Evolutionary conservation across 2,888 invertebrate genomes (phyloP).

Genomic region (Phorcus lineatus): DNA sequence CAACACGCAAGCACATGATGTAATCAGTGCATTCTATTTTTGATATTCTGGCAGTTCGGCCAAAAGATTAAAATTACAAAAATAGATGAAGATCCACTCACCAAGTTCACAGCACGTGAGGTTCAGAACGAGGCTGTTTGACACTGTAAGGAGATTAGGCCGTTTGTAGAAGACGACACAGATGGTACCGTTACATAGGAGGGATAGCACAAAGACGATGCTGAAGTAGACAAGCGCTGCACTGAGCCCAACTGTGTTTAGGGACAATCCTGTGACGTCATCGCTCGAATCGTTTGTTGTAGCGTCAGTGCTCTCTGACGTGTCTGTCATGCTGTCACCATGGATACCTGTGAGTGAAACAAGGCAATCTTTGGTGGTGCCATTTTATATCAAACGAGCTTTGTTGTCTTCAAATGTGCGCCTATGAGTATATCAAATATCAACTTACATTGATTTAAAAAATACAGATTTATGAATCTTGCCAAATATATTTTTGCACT

Average conservation of each 20-base stretch:
- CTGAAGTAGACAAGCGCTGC: conserved; percentile 38
- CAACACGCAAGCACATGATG: no score
- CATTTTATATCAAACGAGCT: no score
- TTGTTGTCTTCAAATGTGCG: no score
- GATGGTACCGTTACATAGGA: conserved; percentile 52
- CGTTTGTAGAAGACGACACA: conserved; percentile 59
- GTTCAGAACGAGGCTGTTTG: conserved; percentile 62
- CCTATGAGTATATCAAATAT: no score
- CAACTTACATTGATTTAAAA: no score
- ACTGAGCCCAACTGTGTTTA: background rate
- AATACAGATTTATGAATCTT: no score
- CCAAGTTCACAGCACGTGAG: conserved; percentile 56
- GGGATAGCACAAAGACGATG: conserved; percentile 50
- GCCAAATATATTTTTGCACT: no score
- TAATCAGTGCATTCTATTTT: background rate
- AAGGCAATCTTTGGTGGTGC: no score
- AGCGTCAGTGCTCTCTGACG: no score
- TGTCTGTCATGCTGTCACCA: background rate
- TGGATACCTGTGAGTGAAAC: no score
- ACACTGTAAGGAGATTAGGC: conserved; percentile 55
- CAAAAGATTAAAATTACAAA: background rate
- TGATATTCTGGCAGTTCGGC: background rate
- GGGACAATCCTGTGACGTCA: background rate
- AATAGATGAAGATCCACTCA: conserved; percentile 38
- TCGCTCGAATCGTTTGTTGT: no score